A percentile compares a stretch with the other conserved stretches of the same genome.
These are phyloP conservation scores for Manduca sexta DNA, from an alignment of 1,140 invertebrate species.

Conservation along the genomic window DNA sequence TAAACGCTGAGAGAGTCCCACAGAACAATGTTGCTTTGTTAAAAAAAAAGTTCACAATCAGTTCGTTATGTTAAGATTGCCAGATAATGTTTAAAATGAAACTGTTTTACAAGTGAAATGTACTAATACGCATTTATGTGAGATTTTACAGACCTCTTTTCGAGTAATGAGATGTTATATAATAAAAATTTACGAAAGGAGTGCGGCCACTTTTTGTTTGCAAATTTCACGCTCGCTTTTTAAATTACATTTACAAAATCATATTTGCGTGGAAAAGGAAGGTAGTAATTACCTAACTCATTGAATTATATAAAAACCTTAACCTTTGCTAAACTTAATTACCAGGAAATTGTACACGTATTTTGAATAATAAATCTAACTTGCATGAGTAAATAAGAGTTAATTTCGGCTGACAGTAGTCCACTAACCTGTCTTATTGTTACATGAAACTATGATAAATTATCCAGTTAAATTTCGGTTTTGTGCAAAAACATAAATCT, in stretches of 20 bases:
- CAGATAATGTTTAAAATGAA: conserved; percentile 10
- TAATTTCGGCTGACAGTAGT: neutral
- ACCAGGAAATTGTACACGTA: neutral
- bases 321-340: neutral
- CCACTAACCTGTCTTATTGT: too few relatives aligned
- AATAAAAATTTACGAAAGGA: neutral
- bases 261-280: neutral
- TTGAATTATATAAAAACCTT: neutral
- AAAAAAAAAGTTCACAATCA: conserved; percentile 19
- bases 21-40: conserved; percentile 23
- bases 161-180: too few relatives aligned
- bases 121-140: conserved; percentile 3
- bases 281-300: neutral
- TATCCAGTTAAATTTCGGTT: too few relatives aligned
- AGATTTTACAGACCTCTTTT: neutral
- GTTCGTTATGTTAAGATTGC: conserved; percentile 9
- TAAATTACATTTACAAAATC: neutral
- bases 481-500: too few relatives aligned
- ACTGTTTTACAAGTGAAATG: conserved; percentile 14
- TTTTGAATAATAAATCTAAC: neutral
- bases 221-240: neutral
- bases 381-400: neutral
- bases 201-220: neutral
- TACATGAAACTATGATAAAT: too few relatives aligned
- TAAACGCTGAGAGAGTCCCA: conserved; percentile 13